Percentiles rank a stretch among this genome's conserved stretches.
Conservation (phyloP, 2,113 vertebrate species). For the Tachuris rubrigastra region DNA sequence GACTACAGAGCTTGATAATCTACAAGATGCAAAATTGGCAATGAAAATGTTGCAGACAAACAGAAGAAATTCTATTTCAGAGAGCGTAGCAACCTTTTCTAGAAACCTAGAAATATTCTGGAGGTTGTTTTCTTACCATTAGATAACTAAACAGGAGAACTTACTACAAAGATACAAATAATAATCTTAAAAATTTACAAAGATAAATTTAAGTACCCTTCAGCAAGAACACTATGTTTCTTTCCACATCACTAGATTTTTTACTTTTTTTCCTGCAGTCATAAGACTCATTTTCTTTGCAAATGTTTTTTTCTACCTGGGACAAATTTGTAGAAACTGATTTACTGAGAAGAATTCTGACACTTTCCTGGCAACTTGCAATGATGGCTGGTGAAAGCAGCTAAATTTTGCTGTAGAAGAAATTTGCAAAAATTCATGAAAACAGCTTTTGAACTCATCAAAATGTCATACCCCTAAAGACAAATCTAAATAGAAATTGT, state of each 20-base stretch:
- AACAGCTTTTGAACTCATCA: conserved; percentile 31
- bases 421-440: conserved; percentile 8
- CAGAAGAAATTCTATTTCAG: background rate
- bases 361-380: conserved; percentile 52
- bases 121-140: background rate
- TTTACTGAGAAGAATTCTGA: conserved; percentile 49
- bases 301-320: conserved; percentile 45
- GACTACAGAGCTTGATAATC: fast-evolving
- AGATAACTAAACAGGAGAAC: background rate
- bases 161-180: background rate
- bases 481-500: conserved; percentile 22
- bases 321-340: conserved; percentile 47
- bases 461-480: conserved; percentile 4
- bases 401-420: conserved; percentile 49
- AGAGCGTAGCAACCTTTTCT: background rate
- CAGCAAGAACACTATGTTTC: background rate
- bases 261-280: background rate
- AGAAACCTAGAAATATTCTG: background rate
- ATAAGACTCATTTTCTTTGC: background rate
- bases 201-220: background rate
- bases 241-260: background rate
- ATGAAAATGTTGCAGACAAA: background rate
- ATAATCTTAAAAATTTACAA: background rate
- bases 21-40: background rate
- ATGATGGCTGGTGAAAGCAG: conserved; percentile 25